Base-by-base conservation (phyloP, 2,113 vertebrate species). In the Platichthys flesus region DNA sequence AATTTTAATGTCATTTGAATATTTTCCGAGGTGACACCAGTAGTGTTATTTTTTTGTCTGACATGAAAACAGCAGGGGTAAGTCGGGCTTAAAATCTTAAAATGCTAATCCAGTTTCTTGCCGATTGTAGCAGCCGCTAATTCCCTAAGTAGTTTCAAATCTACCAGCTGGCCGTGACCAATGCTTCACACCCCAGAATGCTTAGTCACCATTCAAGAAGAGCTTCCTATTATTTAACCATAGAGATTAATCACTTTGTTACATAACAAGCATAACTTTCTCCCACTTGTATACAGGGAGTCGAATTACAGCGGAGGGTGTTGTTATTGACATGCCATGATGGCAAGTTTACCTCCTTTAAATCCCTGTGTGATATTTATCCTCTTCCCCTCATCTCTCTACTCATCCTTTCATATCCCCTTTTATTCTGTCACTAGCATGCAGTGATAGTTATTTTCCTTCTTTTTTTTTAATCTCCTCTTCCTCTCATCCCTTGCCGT, bases 101-200 rank as follows among this genome's bases (percentile, higher is more conserved):
- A 87, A 84, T 73, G 57, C 71, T 87, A 89, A 92, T 91, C 83
- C 85, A 75, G 65, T 88, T 86, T 85, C 74, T 77, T 82, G 60
- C 81, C 78, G 83, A 87, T 88, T 85, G 83, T 88, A 52, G 78
- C 67, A 24, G 67, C 64, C 26, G 69, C 75, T 88, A 85, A 93
- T 87, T 91, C 89, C 84, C 72, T 88, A 84, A 91, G 89, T 79
- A 82, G 78, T 85, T 88, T 88, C 80, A 82, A 86, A 87, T 86
- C 84, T 88, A 80, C 70, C 84, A 89, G 76, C 84, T 89, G 77
- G 84, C 90, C 85, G 67, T 90, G 82, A 82, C 87, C 85, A 87
- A 73, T 31, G 57, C 77, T 90, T 85, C 75, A 78, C 82, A 65
- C 71, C 49, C 20, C 56, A 40, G 73, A 88, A 79, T 87, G 83